These are phyloP conservation scores for Adoxophyes honmai DNA, from an alignment of 1,140 invertebrate species.

Conservation along the genomic window DNA sequence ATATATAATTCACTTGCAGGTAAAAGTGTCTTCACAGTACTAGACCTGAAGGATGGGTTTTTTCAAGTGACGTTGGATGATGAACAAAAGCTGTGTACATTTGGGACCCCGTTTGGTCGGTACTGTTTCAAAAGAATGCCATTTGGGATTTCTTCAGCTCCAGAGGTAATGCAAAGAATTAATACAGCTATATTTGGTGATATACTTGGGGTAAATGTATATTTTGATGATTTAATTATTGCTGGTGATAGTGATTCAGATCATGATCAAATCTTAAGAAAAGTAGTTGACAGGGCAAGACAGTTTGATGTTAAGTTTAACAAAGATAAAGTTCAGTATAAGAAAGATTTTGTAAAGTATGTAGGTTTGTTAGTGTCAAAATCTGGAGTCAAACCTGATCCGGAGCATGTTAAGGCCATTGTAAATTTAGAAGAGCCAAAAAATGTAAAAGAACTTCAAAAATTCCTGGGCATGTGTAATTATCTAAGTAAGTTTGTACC, in stretches of 20 bases:
- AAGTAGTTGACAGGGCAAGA: conserved; percentile 40
- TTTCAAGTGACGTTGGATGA: conserved; percentile 25
- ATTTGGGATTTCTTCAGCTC: conserved; percentile 39
- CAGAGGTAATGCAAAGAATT: conserved; percentile 45
- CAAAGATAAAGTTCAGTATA: conserved; percentile 36
- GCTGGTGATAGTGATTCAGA: conserved; percentile 31
- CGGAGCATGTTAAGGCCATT: conserved; percentile 15
- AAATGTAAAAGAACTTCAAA: conserved; percentile 19
- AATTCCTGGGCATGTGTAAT: conserved; percentile 16
- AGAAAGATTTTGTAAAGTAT: neutral
- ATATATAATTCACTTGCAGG: conserved; percentile 22
- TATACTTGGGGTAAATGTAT: conserved; percentile 37
- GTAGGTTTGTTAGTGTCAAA: neutral
- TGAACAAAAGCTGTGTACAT: conserved; percentile 22
- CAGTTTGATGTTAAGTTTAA: conserved; percentile 47
- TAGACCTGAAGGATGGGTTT: conserved; percentile 36
- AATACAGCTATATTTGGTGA: conserved; percentile 34
- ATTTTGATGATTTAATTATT: conserved; percentile 57
- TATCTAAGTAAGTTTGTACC: conserved; percentile 19
- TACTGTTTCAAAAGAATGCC: conserved; percentile 45
- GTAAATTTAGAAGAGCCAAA: conserved; percentile 16
- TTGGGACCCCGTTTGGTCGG: conserved; percentile 36
- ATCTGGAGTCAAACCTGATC: conserved; percentile 12
- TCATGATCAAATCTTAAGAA: conserved; percentile 44
- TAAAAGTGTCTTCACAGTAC: conserved; percentile 21